Conservation (phyloP, 2,797 vertebrate species). For the Danio tinwini region DNA sequence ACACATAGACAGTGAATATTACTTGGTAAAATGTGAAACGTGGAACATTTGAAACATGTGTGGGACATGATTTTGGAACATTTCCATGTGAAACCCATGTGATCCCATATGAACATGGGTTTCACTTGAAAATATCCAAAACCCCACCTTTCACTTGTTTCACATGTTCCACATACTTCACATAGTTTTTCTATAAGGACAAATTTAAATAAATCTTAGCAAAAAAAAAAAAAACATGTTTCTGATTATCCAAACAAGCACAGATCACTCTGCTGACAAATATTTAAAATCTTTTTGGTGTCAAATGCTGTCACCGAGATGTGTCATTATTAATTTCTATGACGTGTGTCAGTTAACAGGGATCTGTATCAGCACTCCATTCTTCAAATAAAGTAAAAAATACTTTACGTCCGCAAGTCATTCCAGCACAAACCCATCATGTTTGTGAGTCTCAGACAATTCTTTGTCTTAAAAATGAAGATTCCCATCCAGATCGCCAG, state of each 20-base stretch:
- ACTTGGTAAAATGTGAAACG: no score
- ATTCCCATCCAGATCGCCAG: slow-evolving; percentile 2
- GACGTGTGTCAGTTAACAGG: background rate
- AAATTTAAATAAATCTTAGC: no score
- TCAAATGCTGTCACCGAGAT: background rate
- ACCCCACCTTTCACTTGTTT: no score
- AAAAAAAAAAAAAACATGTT: background rate
- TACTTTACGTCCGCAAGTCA: background rate
- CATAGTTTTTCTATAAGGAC: no score
- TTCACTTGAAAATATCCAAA: no score
- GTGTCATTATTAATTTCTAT: slow-evolving; percentile 2
- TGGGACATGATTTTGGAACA: no score
- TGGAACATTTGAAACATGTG: no score
- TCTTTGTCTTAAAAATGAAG: background rate
- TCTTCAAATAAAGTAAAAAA: background rate
- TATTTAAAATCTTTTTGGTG: background rate
- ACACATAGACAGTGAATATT: no score
- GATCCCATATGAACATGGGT: no score
- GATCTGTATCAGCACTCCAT: background rate
- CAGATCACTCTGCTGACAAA: background rate
- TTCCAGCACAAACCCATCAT: background rate
- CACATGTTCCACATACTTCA: no score
- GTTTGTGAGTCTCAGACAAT: background rate
- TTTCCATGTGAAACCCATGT: no score
- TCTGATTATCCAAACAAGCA: background rate